Conservation (phyloP, 1,140 invertebrate species). For the Drosophila ananassae region DNA sequence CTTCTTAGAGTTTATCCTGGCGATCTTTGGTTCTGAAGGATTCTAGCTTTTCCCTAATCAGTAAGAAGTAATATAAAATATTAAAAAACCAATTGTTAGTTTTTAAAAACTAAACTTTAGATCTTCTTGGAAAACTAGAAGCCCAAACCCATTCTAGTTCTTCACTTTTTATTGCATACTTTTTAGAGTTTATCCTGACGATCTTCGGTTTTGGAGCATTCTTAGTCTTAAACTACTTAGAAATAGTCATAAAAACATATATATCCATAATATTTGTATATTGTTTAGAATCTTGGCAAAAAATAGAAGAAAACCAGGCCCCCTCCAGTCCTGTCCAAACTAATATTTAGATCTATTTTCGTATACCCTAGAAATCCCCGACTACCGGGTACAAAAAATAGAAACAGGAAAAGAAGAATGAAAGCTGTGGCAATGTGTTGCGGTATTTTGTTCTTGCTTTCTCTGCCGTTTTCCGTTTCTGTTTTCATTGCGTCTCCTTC, state of each 20-base stretch:
- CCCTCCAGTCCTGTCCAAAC: not conserved
- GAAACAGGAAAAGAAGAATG: slow-evolving; percentile 40
- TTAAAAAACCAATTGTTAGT: no score
- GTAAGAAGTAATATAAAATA: no score
- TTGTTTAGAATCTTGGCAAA: no score
- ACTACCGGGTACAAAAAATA: slow-evolving; percentile 6
- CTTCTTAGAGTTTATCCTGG: not conserved
- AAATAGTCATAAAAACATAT: not conserved
- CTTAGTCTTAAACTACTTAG: no score
- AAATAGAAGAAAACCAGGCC: no score
- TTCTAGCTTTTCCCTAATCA: no score
- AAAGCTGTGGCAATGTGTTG: slow-evolving; percentile 76
- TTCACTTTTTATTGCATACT: slow-evolving; percentile 13
- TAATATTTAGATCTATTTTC: not conserved
- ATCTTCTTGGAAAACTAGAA: no score
- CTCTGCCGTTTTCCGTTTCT: slow-evolving; percentile 43
- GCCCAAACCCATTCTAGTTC: no score
- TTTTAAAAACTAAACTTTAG: no score
- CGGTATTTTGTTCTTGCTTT: slow-evolving; percentile 71
- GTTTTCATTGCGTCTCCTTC: slow-evolving; percentile 50
- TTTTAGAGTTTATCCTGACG: slow-evolving; percentile 6
- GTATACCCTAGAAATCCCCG: slow-evolving; percentile 1
- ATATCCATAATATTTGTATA: no score
- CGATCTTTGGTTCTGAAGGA: not conserved
- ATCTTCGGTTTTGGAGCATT: no score